Evolutionary conservation across 2,113 vertebrate species (phyloP).

Genomic region (Xiphophorus maculatus): DNA sequence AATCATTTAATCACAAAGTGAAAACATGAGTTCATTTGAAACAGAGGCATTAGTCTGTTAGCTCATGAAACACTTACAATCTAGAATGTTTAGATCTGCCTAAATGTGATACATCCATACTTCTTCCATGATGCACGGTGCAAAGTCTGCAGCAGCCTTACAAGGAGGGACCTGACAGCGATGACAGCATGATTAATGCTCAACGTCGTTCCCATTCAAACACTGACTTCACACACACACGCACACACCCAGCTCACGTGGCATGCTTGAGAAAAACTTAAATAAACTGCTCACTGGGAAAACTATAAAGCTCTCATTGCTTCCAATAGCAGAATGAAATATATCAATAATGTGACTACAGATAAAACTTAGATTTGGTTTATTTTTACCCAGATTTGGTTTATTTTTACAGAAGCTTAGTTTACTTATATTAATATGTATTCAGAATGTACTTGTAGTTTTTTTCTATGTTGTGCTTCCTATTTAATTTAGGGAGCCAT

Average conservation of each 20-base stretch:
- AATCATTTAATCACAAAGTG: slow-evolving; percentile 21
- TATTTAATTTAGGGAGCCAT: neutral
- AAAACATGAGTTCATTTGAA: slow-evolving; percentile 28
- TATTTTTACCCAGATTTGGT: neutral
- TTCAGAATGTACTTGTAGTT: neutral
- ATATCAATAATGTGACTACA: neutral
- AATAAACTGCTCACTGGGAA: slow-evolving; percentile 28
- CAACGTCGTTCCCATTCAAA: slow-evolving; percentile 41
- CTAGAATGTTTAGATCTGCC: slow-evolving; percentile 25
- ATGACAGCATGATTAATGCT: slow-evolving; percentile 80
- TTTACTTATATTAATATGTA: neutral
- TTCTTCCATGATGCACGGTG: slow-evolving; percentile 54
- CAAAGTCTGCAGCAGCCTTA: slow-evolving; percentile 20
- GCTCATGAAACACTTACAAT: slow-evolving; percentile 41
- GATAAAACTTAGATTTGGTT: neutral
- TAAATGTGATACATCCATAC: slow-evolving; percentile 34
- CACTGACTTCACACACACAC: slow-evolving; percentile 36
- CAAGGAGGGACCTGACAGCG: slow-evolving; percentile 54
- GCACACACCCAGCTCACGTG: slow-evolving; percentile 7
- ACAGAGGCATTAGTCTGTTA: slow-evolving; percentile 14
- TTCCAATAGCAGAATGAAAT: neutral
- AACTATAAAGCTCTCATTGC: slow-evolving; percentile 25
- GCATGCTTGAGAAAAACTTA: slow-evolving; percentile 36
- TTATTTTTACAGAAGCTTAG: neutral
- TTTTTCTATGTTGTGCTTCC: neutral